Evolutionary conservation across 1,140 invertebrate species (phyloP), one percentile per base, ranked within the genome.

Genomic region (Stegodyphus dumicola): DNA sequence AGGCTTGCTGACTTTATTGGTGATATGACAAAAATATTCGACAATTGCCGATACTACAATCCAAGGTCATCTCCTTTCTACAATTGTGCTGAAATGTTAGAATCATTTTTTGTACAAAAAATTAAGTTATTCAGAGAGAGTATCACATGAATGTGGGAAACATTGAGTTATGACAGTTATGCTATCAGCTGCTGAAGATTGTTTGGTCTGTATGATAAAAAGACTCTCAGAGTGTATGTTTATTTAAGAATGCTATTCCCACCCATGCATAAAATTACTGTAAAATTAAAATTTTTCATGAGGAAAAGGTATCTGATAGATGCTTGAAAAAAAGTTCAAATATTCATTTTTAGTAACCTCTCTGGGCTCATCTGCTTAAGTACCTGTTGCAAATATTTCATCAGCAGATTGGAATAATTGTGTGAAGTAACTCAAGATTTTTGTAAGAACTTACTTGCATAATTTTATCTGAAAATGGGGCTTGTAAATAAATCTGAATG

Each of bases 41-140:
- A 99, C 91, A 99, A 99, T 91, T 99, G 97, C 93, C 94, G 97
- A 78, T 97, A 97, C 89, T 99, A 98, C 91, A 99, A 99, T 92
- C 95, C 97, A 53, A 95, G 95, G 89, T 96, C 98, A 90, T 97
- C 97, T 17, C 95, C 96, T 70, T 98, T 99, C 91, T 98, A 95
- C 91, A 96, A 97, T 88, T 98, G 96, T 92, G 98, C 98, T 6
- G 96, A 98, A 90, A 94, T 95, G 51, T 91, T 99, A 56, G 97
- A 99, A 92, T 94, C 94, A n/a, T 99, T 95, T 90, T 99, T 99
- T 93, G 96, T 97, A 89, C 95, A 92, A 85, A 91, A 91, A 88
- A 89, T 92, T 10, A 92, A 92, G 87, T 75, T 89, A 48, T 87
- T 92, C 15, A 90, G 91, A 67, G 90, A 90, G 69, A 85, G 51